A percentile compares a stretch with the other conserved stretches of the same genome.
Conservation (phyloP, 2,113 vertebrate genomes). For the Megaptera novaeangliae region DNA sequence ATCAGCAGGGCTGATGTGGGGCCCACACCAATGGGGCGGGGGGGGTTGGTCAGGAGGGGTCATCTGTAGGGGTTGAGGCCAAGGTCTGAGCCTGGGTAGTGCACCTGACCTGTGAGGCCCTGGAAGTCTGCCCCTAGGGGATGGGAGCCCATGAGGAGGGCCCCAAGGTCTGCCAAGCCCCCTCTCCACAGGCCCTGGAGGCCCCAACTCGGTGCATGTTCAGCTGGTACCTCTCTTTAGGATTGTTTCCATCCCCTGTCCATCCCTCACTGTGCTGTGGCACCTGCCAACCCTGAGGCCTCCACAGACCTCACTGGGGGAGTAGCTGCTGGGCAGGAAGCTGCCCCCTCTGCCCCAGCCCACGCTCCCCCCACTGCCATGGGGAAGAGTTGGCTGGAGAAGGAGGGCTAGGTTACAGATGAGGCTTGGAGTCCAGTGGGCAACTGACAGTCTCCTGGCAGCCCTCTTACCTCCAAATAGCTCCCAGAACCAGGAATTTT, state of each 20-base stretch:
- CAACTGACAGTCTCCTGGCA: not conserved
- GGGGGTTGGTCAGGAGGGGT: not conserved
- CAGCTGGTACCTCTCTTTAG: not conserved
- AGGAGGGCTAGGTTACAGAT: not conserved
- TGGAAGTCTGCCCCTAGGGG: not conserved
- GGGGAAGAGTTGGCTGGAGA: not conserved
- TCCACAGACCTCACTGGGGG: not conserved
- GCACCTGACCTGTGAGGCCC: not conserved
- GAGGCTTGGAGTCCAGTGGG: not conserved
- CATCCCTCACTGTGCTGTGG: not conserved
- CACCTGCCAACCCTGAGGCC: not conserved
- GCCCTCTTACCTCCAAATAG: not conserved
- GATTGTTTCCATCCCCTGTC: not conserved
- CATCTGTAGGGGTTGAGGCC: not conserved
- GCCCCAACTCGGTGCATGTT: fast-evolving
- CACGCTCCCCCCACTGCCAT: fast-evolving
- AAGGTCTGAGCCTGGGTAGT: not conserved
- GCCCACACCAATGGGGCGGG: not conserved
- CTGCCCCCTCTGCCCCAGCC: too few species aligned
- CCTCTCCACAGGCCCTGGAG: not conserved
- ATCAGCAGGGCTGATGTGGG: not conserved
- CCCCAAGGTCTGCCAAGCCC: not conserved
- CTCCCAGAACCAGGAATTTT: not conserved
- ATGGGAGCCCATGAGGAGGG: not conserved
- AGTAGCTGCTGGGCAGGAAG: not conserved